Evolutionary conservation across 2,888 invertebrate species (phyloP), one percentile per base, ranked within the genome.

Genomic region (Agrochola litura): DNA sequence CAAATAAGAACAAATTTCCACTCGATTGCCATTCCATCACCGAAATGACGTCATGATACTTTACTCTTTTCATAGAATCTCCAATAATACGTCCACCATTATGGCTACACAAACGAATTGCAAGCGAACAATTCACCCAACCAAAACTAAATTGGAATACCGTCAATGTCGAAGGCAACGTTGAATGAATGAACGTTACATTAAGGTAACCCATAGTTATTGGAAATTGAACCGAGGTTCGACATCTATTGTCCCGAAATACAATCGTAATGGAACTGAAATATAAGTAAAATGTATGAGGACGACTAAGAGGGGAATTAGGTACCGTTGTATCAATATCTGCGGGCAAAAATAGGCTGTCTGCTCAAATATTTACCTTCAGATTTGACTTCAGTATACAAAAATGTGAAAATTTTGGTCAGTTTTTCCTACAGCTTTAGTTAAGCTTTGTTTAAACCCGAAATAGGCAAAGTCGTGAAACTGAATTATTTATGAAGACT

Each of bases 241-340:
- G 81, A 78, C 68, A 78, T 76, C 87, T 86, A 86, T 90, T 90
- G 90, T 90, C 77, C 76, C 76, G 76, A 82, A 88, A 86, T 84
- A 90, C 88, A 89, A 89, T 89, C 76, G 86, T 85, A 85, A 90
- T 90, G 87, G 87, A 83, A 86, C 84, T 83, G 85, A 82, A 86
- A 83, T 88, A 87, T 81, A 71, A 86, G 84, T 67, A 81, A 82
- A 82, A 81, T 76, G 54, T 76, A 82, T 72, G 69, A 76, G 19
- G 65, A 67, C 54, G 41, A 65, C 68, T 69, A 70, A 81, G 73
- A 76, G 56, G 70, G 66, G 78, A 75, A 64, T 76, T 14, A 65
- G 52, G 64, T 52, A 46, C 16, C 49, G 6, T 56, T 61, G 61
- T 73, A 61, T 54, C 46, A 75, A 70, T 78, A 82, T 75, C 82